A percentile compares a stretch with the other conserved stretches of the same genome.
Conservation (phyloP, 92 coral and sea anemone genomes). For the Chrysogorgia sp. region DNA sequence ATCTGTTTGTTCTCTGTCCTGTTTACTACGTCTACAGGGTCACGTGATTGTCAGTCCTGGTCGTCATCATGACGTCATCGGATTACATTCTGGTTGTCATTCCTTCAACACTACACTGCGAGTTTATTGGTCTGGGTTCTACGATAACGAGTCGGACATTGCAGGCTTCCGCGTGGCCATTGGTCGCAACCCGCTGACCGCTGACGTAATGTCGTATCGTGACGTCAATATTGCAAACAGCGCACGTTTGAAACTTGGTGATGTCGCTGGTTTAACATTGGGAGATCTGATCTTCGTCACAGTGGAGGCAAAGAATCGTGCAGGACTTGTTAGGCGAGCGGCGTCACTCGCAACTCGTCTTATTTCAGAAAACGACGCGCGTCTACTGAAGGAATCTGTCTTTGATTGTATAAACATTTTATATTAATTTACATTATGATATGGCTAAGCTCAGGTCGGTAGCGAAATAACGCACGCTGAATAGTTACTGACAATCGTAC, state of each 20-base stretch:
- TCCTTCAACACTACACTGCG: constrained; percentile 79
- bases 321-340: constrained; percentile 64
- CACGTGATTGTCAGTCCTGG: constrained; percentile 79
- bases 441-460: too few species aligned
- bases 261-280: constrained; percentile 50
- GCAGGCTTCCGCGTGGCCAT: constrained; percentile 77
- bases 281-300: constrained; percentile 73
- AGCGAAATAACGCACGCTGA: too few species aligned
- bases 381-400: constrained; percentile 65
- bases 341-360: constrained; percentile 82
- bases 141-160: constrained; percentile 74
- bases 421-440: too few species aligned
- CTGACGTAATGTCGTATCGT: constrained; percentile 56
- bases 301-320: constrained; percentile 78
- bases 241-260: constrained; percentile 36
- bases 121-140: constrained; percentile 79
- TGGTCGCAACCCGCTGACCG: constrained; percentile 49
- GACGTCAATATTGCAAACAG: constrained; percentile 66
- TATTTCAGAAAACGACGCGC: constrained; percentile 62
- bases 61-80: constrained; percentile 80
- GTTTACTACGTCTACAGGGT: too few species aligned
- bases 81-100: constrained; percentile 78
- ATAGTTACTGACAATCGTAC: too few species aligned
- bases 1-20: too few species aligned
- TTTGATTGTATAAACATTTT: constrained; percentile 70